Base-by-base conservation (phyloP, 2,888 invertebrate genomes). In the Apodemia duryi region DNA sequence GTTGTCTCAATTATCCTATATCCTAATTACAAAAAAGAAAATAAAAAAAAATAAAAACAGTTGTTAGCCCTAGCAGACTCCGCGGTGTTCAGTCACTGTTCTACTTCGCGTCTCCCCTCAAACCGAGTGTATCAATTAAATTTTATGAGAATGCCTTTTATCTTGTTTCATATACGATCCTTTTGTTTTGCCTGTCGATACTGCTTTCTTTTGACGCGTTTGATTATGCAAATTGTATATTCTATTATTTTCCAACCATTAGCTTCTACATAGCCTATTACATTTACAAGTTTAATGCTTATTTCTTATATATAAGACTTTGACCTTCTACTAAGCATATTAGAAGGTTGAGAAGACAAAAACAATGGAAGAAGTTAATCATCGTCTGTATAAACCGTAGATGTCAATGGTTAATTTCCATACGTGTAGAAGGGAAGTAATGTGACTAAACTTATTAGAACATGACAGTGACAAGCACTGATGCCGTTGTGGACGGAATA, bases 81-180 rank as follows among this genome's bases (percentile, higher is more conserved):
- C 46, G 46, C 46, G 13, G 46, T 46, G 46, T 46, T 46, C 46
- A 46, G 46, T 46, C 46, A 46, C 46, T 46, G 46, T 46, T 46
- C 46, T 46, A 46, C 46, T 46, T 46, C 46, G 46, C 46, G 46
- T 46, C 46, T 46, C 46, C 46, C 46, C 46, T 46, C 46, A 46
- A 46, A 46, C 13, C 46, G 46, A 46, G 46, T 46, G 46, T 46
- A n/a, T 46, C 46, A 46, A 46, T 46, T 46, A 46, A 46, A 46
- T n/a, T 46, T 46, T 46, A 46, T 46, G 46, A 46, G 46, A 46
- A 46, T 46, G 46, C 46, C 46, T 46, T 46, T 46, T 13, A 46
- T 46, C 46, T 13, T n/a, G 46, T 46, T 46, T 46, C 46, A 46
- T 46, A 46, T 46, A n/a, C 46, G 13, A 46, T 46, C 13, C 46